A percentile compares a stretch with the other conserved stretches of the same genome.
These are phyloP conservation scores for Micrastur ruficollis DNA, from an alignment of 2,797 vertebrate genomes.

Conservation along the genomic window DNA sequence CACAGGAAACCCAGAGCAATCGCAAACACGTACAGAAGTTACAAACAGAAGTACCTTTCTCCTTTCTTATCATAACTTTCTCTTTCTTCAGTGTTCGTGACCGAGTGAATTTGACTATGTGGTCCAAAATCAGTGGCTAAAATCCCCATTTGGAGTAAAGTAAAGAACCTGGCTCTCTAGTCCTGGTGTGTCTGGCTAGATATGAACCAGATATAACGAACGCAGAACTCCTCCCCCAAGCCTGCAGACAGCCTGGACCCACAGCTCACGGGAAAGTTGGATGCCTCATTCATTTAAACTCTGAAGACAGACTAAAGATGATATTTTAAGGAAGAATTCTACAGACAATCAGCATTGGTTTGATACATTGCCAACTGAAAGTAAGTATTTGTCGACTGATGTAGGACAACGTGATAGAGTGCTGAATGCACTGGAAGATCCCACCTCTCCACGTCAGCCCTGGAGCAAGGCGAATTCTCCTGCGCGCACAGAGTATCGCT, in stretches of 20 bases:
- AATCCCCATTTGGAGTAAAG: not conserved
- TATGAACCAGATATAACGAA: not conserved
- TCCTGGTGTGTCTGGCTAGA: not conserved
- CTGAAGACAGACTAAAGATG: not conserved
- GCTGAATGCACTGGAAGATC: not conserved
- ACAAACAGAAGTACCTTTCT: not conserved
- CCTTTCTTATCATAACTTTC: not conserved
- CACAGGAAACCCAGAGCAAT: not conserved
- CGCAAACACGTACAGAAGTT: not conserved
- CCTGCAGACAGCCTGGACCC: not conserved
- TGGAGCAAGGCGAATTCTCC: not conserved
- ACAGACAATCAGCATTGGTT: not conserved
- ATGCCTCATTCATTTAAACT: not conserved
- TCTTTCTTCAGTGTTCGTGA: not conserved
- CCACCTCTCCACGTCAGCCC: not conserved
- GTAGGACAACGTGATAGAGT: not conserved
- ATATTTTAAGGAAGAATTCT: not conserved
- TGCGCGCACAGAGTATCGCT: accelerated
- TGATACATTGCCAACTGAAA: not conserved
- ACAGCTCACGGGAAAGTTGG: not conserved
- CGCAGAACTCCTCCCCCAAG: not conserved
- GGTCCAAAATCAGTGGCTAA: not conserved
- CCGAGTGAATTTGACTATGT: not conserved
- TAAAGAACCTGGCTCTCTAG: not conserved
- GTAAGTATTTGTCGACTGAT: not conserved